Conservation (phyloP, 2,797 vertebrate genomes). For the Platalea minor region DNA sequence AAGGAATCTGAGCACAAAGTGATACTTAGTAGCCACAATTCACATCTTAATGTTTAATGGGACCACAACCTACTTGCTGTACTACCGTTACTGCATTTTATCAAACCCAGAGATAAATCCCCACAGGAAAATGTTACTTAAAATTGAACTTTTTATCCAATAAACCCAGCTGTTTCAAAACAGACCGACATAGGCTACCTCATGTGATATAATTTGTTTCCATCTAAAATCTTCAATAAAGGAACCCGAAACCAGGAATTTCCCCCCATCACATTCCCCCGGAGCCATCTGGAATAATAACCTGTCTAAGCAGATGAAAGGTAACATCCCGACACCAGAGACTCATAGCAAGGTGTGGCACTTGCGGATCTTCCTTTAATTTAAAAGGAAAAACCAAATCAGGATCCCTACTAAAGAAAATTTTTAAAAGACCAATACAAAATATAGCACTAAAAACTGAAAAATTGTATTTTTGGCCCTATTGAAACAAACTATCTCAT, state of each 20-base stretch:
- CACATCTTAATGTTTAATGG: not conserved
- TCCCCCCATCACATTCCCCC: not conserved
- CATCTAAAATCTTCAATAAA: not conserved
- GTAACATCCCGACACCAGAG: not conserved
- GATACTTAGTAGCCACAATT: not conserved
- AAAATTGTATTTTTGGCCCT: not conserved
- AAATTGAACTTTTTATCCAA: not conserved
- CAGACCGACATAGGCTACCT: fast-evolving
- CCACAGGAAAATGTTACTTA: not conserved
- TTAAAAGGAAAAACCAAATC: not conserved
- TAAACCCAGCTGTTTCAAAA: not conserved
- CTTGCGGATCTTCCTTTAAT: not conserved
- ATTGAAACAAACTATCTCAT: not conserved
- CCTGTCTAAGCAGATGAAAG: not conserved
- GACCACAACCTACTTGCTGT: not conserved
- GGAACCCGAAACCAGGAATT: not conserved
- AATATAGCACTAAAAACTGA: not conserved
- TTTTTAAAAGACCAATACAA: not conserved
- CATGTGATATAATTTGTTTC: not conserved
- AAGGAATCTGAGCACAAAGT: not conserved
- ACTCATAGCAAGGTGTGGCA: not conserved
- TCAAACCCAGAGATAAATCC: not conserved
- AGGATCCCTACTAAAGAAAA: not conserved
- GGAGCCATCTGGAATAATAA: not conserved
- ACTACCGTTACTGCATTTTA: not conserved